Conservation (phyloP, 2,888 invertebrate genomes). For the Linnaemya tessellans region DNA sequence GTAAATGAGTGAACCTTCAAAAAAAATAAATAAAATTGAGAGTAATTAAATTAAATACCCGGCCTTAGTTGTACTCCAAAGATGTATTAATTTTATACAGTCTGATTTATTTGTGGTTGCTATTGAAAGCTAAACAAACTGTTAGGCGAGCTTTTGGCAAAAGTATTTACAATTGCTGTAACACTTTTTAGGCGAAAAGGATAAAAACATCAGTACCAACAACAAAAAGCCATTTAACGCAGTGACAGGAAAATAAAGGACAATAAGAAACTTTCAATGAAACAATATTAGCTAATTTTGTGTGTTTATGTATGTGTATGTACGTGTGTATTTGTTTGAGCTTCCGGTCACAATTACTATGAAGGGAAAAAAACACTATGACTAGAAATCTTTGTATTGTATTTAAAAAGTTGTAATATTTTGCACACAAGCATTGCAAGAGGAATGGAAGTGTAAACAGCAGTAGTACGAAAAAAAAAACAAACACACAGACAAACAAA, state of each 20-base stretch:
- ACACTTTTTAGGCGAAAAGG: neutral
- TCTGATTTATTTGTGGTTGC: neutral
- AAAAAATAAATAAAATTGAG: neutral
- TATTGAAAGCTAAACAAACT: neutral
- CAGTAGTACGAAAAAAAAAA: neutral
- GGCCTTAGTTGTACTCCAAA: neutral
- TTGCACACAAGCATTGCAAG: neutral
- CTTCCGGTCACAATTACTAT: neutral
- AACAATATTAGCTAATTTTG: conserved; percentile 10
- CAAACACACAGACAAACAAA: neutral
- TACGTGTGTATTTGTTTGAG: neutral
- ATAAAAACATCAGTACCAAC: neutral
- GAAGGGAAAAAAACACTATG: neutral
- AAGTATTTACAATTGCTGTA: neutral
- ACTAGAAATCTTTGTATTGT: conserved; percentile 1
- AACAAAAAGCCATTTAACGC: conserved; percentile 3
- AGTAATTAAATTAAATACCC: neutral
- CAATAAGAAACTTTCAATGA: conserved; percentile 11
- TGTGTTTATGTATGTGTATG: neutral
- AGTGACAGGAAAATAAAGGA: neutral
- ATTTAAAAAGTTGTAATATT: neutral
- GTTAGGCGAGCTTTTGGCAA: neutral
- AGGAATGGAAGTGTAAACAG: neutral
- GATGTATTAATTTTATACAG: neutral
- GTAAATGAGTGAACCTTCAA: neutral